These are phyloP conservation scores for Plectrocnemia conspersa DNA, from an alignment of 1,140 invertebrate genomes.

Conservation along the genomic window DNA sequence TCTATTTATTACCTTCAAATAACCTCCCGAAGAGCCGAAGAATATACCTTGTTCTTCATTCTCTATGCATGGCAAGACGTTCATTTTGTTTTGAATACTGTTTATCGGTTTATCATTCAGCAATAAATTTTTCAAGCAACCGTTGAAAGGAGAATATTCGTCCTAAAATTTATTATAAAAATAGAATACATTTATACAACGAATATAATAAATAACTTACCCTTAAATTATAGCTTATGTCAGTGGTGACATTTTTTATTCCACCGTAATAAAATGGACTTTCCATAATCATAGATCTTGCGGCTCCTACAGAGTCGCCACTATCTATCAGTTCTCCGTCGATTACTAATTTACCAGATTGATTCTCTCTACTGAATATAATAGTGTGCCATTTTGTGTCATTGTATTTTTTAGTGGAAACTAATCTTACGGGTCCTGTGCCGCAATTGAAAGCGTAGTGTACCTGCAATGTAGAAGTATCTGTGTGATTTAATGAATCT, in stretches of 20 bases:
- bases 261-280: conserved; percentile 81
- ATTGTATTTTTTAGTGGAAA: conserved; percentile 58
- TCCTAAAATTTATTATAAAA: conserved; percentile 38
- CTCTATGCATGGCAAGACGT: conserved; percentile 74
- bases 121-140: conserved; percentile 79
- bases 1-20: conserved; percentile 41
- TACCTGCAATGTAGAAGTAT: conserved; percentile 46
- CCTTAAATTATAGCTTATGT: conserved; percentile 36
- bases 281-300: conserved; percentile 58
- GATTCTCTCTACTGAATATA: conserved; percentile 54
- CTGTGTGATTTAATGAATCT: conserved; percentile 3
- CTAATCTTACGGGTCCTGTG: conserved; percentile 58
- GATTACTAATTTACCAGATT: conserved; percentile 61
- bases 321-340: conserved; percentile 58
- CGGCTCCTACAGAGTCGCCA: conserved; percentile 52
- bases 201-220: conserved; percentile 31
- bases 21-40: conserved; percentile 63
- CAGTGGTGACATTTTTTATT: conserved; percentile 37
- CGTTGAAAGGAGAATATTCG: conserved; percentile 64
- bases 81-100: conserved; percentile 52
- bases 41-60: conserved; percentile 79
- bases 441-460: conserved; percentile 72
- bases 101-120: conserved; percentile 64
- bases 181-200: background rate
- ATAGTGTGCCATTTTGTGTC: conserved; percentile 86